A percentile compares a stretch with the other conserved stretches of the same genome.
phyloP scores from a whole-genome alignment of 2,113 vertebrate species.

The Phylloscopus trochiloides region DNA sequence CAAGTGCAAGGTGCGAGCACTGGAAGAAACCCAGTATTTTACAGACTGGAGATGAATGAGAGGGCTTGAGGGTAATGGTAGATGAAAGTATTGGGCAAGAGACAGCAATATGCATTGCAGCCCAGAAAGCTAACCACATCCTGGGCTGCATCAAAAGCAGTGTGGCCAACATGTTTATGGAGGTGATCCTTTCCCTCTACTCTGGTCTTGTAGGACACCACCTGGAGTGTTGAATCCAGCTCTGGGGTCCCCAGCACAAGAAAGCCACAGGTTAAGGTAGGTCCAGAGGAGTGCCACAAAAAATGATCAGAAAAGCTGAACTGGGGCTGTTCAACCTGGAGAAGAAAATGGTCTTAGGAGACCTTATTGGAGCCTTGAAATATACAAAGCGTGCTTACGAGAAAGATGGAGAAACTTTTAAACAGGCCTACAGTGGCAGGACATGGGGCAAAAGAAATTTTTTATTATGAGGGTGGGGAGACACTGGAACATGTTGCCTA shows the following conservation, averaged over 20 bases:
- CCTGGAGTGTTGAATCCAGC: not conserved
- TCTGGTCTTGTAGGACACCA: not conserved
- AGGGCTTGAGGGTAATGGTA: not conserved
- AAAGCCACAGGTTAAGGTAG: fast-evolving
- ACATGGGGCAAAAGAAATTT: not conserved
- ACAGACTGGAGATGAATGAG: not conserved
- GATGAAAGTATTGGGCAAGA: not conserved
- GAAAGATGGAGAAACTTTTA: not conserved
- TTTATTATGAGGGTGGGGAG: not conserved
- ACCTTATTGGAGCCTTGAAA: not conserved
- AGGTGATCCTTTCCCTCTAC: not conserved
- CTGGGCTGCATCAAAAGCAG: not conserved
- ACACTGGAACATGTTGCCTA: not conserved
- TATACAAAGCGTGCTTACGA: not conserved
- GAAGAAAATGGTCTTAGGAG: not conserved
- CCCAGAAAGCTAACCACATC: not conserved
- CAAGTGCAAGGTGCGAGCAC: not conserved
- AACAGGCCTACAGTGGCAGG: not conserved
- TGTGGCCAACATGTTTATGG: not conserved
- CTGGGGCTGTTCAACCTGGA: not conserved
- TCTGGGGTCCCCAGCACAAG: not conserved
- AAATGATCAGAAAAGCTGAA: not conserved
- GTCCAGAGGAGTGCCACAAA: not conserved
- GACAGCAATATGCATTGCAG: not conserved
- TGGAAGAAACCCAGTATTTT: not conserved